These are phyloP conservation scores for Streblospio benedicti DNA, from an alignment of 1,140 invertebrate species.

Conservation along the genomic window DNA sequence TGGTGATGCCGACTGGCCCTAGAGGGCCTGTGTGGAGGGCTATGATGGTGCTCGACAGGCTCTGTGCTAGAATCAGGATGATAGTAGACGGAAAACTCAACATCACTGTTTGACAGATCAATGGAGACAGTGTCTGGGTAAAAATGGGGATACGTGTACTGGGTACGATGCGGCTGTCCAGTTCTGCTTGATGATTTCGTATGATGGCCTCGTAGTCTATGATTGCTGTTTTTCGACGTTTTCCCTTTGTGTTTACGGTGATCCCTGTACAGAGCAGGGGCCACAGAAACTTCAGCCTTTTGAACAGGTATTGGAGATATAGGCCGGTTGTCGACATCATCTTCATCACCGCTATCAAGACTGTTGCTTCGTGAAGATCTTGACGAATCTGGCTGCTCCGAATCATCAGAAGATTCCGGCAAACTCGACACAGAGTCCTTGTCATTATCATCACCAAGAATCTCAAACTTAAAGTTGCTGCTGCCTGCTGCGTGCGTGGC, in stretches of 20 bases:
- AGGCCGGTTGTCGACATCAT: background rate
- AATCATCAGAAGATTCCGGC: too few species aligned
- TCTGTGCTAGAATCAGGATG: slow-evolving; percentile 25
- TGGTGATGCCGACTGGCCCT: too few species aligned
- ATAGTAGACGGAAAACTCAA: slow-evolving; percentile 38
- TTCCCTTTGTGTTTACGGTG: background rate
- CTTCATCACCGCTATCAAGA: background rate
- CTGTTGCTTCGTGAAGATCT: too few species aligned
- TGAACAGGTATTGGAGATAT: background rate
- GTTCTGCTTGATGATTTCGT: too few species aligned
- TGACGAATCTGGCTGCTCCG: too few species aligned
- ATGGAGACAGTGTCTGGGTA: slow-evolving; percentile 36
- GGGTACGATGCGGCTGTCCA: background rate
- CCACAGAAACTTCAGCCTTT: background rate
- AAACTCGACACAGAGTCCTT: background rate
- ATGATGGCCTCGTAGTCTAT: too few species aligned
- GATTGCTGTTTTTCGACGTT: background rate
- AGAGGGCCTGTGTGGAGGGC: slow-evolving; percentile 3
- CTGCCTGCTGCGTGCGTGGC: background rate
- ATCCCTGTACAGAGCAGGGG: background rate
- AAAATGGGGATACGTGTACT: slow-evolving; percentile 6
- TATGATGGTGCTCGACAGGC: slow-evolving; percentile 14
- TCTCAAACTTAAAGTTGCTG: slow-evolving; percentile 1
- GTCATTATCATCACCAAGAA: background rate
- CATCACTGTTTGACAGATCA: slow-evolving; percentile 40